A percentile compares a stretch with the other conserved stretches of the same genome.
These are phyloP conservation scores for Paraescarpia echinospica DNA, from an alignment of 1,140 invertebrate genomes.

Conservation along the genomic window DNA sequence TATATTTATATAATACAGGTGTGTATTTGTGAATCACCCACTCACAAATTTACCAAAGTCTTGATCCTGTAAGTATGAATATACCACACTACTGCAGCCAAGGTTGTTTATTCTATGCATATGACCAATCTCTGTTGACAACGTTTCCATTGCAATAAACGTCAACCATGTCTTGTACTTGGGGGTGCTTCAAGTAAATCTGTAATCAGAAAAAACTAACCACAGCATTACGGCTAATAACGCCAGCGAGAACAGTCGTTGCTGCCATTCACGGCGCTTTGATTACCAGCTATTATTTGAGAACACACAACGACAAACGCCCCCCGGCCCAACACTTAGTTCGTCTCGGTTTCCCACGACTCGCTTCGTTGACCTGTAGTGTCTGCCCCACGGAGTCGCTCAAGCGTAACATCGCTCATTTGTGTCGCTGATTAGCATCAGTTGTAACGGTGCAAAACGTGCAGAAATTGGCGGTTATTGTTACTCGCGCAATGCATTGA, in stretches of 20 bases:
- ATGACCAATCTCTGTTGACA: not conserved
- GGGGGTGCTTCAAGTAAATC: not conserved
- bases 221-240: not conserved
- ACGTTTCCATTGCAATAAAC: not conserved
- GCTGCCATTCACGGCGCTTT: not conserved
- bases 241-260: not conserved
- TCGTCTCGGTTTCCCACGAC: not conserved
- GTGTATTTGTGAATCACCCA: no score
- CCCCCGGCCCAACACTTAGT: not conserved
- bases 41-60: not conserved
- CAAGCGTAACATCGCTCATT: not conserved
- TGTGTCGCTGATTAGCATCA: not conserved
- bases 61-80: not conserved
- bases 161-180: not conserved
- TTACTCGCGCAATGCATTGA: not conserved
- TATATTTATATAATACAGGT: no score
- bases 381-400: not conserved
- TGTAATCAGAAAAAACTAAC: not conserved
- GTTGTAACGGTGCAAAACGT: not conserved
- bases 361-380: not conserved
- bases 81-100: not conserved
- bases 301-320: not conserved
- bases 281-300: not conserved
- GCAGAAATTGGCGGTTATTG: not conserved
- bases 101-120: not conserved